These are phyloP conservation scores for Salmo trutta DNA, from an alignment of 2,797 vertebrate genomes.

Conservation along the genomic window DNA sequence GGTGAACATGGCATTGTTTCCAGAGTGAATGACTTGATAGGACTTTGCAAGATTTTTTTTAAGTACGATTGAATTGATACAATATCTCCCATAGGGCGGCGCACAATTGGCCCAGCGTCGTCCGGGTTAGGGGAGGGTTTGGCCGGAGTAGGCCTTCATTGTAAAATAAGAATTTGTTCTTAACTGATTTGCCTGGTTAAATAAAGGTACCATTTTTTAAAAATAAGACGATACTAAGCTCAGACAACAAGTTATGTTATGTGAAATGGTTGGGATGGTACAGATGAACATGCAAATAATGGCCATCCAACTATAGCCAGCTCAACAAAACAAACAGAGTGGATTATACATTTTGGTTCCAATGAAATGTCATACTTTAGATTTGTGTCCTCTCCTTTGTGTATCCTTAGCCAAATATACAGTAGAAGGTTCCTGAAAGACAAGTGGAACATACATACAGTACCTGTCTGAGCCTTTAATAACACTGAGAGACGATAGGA, in stretches of 20 bases:
- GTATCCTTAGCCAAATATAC: slow-evolving; percentile 16
- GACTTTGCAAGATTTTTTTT: too few relatives aligned
- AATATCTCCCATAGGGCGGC: too few relatives aligned
- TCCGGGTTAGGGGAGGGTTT: too few relatives aligned
- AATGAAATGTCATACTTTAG: neutral
- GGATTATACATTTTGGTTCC: too few relatives aligned
- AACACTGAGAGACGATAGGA: neutral
- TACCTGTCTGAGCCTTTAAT: slow-evolving; percentile 5
- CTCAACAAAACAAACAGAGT: too few relatives aligned
- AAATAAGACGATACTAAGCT: neutral
- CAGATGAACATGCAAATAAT: neutral
- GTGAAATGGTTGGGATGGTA: neutral
- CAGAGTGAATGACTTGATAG: neutral
- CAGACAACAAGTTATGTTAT: neutral
- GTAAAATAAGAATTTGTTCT: too few relatives aligned
- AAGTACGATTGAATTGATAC: too few relatives aligned
- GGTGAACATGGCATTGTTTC: neutral
- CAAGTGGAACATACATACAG: slow-evolving; percentile 12
- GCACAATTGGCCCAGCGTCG: too few relatives aligned
- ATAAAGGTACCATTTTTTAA: neutral
- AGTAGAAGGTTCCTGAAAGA: slow-evolving; percentile 20
- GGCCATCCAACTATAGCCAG: neutral
- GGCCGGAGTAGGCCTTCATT: too few relatives aligned
- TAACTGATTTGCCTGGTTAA: neutral
- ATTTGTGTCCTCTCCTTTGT: neutral